Evolutionary conservation across 2,113 vertebrate genomes (phyloP), one percentile per base, ranked within the genome.

Genomic region (Bungarus multicinctus): DNA sequence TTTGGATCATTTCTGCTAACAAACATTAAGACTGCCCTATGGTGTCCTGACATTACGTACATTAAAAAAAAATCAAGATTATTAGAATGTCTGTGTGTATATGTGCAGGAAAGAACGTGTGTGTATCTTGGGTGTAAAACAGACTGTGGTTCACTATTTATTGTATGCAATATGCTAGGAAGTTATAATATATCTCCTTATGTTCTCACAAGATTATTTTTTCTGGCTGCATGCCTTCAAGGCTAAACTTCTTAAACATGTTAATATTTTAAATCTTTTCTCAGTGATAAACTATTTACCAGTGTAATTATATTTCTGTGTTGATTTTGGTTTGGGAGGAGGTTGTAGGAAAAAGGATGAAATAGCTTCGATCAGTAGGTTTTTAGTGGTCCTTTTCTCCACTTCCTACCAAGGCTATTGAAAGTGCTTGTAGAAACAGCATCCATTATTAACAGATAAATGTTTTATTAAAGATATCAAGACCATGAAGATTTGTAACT

Each of bases 401-500:
- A 9, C 74, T 81, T 81, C 34, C 34, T 81, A 81, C 7, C 18
- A 22, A 81, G 34, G 2, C 50, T 4, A 23, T 95, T 95, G 95
- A 94, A 95, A 96, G 92, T 92, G 87, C 14, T 12, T 90, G 90
- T 89, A 93, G 93, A 97, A 97, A 95, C 93, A 94, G 89, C 94
- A 97, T 97, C 93, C 94, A 97, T 97, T 97, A 97, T 98, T 97
- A 97, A 98, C 95, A 96, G 94, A 95, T 88, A 90, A 93, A 97
- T 97, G 96, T 97, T 98, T 98, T 97, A 98, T 97, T 97, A 96
- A 98, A 81, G 58, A 93, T 92, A 95, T 95, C 96, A 97, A 94
- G 97, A 96, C 94, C 94, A 92, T 91, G 93, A 97, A 97, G 97
- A 98, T 98, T 98, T 98, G 97, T 97, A 97, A 97, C 96, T 97